Evolutionary conservation across 1,140 invertebrate genomes (phyloP).

Genomic region (Drosophila willistoni): DNA sequence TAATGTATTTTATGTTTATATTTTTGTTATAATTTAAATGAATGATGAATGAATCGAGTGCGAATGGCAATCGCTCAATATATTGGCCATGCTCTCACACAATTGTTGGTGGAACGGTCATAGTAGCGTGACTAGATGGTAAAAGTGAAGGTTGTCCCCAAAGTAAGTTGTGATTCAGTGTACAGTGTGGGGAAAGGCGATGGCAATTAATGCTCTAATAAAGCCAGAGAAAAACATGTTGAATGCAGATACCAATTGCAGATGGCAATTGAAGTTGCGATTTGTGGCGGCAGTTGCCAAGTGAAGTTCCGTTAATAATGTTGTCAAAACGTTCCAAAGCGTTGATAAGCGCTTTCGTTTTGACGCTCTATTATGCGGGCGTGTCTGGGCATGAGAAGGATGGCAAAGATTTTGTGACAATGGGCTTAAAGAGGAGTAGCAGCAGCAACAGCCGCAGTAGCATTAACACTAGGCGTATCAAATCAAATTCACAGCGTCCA

Average conservation of each 20-base stretch:
- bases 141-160: constrained; percentile 80
- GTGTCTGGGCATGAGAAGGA: constrained; percentile 36
- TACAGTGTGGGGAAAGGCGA: constrained; percentile 31
- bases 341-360: constrained; percentile 72
- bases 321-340: constrained; percentile 67
- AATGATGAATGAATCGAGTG: too few species aligned
- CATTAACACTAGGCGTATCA: constrained; percentile 44
- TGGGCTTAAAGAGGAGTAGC: constrained; percentile 44
- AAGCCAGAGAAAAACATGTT: constrained; percentile 65
- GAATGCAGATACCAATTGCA: constrained; percentile 42
- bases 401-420: constrained; percentile 65
- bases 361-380: constrained; percentile 73
- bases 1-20: neutral
- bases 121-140: constrained; percentile 68
- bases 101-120: constrained; percentile 49
- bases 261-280: constrained; percentile 31
- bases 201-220: constrained; percentile 82
- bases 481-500: constrained; percentile 24
- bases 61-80: neutral
- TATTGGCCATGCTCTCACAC: neutral
- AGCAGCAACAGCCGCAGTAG: constrained; percentile 29
- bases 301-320: constrained; percentile 80
- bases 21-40: neutral
- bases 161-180: neutral
- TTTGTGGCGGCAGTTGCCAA: constrained; percentile 51